These are phyloP conservation scores for Cactoblastis cactorum DNA, from an alignment of 2,888 invertebrate genomes.

Conservation along the genomic window DNA sequence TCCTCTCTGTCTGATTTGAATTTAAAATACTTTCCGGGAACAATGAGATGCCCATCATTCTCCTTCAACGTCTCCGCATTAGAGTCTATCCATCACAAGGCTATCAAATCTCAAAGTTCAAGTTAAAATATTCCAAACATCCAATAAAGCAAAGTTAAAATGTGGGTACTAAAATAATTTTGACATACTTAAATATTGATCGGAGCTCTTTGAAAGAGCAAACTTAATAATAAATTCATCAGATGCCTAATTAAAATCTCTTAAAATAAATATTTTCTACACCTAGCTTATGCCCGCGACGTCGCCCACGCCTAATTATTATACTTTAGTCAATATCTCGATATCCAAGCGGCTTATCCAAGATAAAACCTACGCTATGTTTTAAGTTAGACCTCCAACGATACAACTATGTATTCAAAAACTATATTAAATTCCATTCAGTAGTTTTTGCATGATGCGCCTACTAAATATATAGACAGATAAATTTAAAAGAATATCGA, in stretches of 20 bases:
- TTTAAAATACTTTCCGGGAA: constrained; percentile 52
- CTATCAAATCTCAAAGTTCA: constrained; percentile 32
- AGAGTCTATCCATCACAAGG: constrained; percentile 43
- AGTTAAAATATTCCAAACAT: constrained; percentile 7
- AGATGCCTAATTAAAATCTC: constrained; percentile 4
- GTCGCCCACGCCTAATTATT: constrained; percentile 20
- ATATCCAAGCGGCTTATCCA: too few relatives aligned
- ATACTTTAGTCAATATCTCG: too few relatives aligned
- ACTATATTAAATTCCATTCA: too few relatives aligned
- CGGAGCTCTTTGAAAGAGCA: constrained; percentile 1
- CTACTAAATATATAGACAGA: too few relatives aligned
- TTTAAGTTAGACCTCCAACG: too few relatives aligned
- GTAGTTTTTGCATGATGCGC: too few relatives aligned
- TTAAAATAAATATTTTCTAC: constrained; percentile 11
- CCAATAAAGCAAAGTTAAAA: neutral
- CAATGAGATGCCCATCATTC: constrained; percentile 50
- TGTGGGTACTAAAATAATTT: neutral
- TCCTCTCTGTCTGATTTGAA: constrained; percentile 51
- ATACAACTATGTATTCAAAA: too few relatives aligned
- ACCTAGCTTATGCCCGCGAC: too few relatives aligned
- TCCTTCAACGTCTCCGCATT: constrained; percentile 33
- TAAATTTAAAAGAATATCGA: too few relatives aligned
- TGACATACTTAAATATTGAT: constrained; percentile 3
- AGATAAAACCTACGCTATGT: too few relatives aligned
- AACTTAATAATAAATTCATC: constrained; percentile 16